These are phyloP conservation scores for Marmota flaviventris DNA, from an alignment of 2,113 vertebrate species.

Conservation along the genomic window DNA sequence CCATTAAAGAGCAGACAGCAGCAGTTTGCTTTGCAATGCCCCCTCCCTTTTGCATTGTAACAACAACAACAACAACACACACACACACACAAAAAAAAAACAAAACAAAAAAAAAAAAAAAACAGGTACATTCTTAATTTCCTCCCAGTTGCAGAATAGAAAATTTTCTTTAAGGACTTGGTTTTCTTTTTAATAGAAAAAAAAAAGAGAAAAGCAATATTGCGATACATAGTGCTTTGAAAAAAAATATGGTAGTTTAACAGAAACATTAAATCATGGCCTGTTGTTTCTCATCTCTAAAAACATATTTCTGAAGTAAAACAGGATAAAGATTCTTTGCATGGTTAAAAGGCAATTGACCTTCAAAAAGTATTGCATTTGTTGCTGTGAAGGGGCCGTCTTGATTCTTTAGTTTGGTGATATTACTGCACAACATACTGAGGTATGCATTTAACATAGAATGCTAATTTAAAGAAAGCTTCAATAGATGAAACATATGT, in stretches of 20 bases:
- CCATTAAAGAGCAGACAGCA: neutral
- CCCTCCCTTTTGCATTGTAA: too few relatives aligned
- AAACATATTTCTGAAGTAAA: constrained; percentile 59
- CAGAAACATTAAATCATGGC: constrained; percentile 28
- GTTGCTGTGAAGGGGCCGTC: neutral
- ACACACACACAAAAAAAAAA: too few relatives aligned
- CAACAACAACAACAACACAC: neutral
- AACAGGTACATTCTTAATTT: neutral
- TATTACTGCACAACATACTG: neutral
- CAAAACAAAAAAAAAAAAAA: neutral
- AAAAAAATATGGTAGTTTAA: constrained; percentile 34
- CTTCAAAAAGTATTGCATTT: neutral
- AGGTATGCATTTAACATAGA: neutral
- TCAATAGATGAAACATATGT: neutral
- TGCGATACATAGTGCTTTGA: neutral
- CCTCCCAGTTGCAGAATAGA: neutral
- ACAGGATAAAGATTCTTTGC: constrained; percentile 13
- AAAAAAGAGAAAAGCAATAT: neutral
- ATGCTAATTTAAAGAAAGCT: neutral
- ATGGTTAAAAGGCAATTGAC: neutral
- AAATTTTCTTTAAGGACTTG: constrained; percentile 1
- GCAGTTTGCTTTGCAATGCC: neutral
- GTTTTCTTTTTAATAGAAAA: constrained; percentile 24
- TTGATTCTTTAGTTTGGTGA: constrained; percentile 37
- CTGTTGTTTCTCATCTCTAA: constrained; percentile 40